phyloP scores from a whole-genome alignment of 2,888 invertebrate species.

The Noctua pronuba region DNA sequence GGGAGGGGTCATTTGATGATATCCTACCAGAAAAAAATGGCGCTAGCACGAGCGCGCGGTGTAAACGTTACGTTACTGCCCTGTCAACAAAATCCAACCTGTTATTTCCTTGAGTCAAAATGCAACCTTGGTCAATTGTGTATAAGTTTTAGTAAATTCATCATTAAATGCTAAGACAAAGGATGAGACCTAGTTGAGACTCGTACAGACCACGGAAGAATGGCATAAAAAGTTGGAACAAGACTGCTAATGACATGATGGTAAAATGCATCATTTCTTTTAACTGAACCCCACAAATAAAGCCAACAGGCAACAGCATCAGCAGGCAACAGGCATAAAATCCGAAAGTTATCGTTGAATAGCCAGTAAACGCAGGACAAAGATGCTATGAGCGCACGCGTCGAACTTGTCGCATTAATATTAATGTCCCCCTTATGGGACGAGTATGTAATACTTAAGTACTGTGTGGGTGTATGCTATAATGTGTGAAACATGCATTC shows the following conservation, averaged over 20 bases:
- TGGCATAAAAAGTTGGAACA: not conserved
- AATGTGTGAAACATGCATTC: constrained; percentile 46
- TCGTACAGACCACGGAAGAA: not conserved
- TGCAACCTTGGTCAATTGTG: no score
- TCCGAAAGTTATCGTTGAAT: constrained; percentile 25
- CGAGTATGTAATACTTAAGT: constrained; percentile 47
- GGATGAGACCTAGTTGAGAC: not conserved
- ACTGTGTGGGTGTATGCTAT: constrained; percentile 2
- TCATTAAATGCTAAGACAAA: not conserved
- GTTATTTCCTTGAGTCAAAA: no score
- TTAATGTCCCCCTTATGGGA: constrained; percentile 36
- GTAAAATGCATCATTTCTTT: not conserved
- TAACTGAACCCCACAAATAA: not conserved
- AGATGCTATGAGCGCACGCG: constrained; percentile 55
- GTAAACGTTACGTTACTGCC: no score
- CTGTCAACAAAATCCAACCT: no score
- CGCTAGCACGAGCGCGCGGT: no score
- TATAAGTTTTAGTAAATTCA: no score
- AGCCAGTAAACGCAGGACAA: constrained; percentile 20
- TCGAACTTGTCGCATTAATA: constrained; percentile 50
- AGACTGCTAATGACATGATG: not conserved
- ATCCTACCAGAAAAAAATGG: no score
- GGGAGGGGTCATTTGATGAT: no score
- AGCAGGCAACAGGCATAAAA: constrained; percentile 15
- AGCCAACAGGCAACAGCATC: no score